Base-by-base conservation (phyloP, 2,113 vertebrate genomes). In the Speoplatyrhinus poulsoni region DNA sequence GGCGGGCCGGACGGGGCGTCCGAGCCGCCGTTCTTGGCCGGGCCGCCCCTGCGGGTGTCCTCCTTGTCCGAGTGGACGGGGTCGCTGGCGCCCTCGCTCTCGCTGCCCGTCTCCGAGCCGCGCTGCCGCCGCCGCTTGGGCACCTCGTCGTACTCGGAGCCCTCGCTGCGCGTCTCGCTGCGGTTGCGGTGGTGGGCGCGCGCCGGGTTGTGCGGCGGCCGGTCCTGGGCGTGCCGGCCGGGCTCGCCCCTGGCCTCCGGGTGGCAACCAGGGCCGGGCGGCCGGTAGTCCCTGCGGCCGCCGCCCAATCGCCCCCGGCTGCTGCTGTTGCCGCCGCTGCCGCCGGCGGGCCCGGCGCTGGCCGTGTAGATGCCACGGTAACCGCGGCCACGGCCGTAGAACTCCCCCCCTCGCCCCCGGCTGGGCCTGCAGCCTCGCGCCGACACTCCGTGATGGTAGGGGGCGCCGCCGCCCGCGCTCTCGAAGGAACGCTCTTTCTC, bases 131-230 rank as follows among this genome's bases (percentile, higher is more conserved):
- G 91, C n/a, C 96, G 90, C 79, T 96, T 97, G 46, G 96, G 96
- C 13, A 97, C 94, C 77, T 97, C 96, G 79, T 97, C 95, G 3
- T 97, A 96, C 72, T 97, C 96, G 0, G 95, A 96, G 15, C 95
- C 95, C 83, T 96, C 95, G 0, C 95, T 96, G 11, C 95, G 91
- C 0, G 96, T 97, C 85, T 96, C 95, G 0, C 95, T 97, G 64
- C 94, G 90, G 74, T 95, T 96, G 46, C 96, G 92, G 74, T 95
- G 95, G 46, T 95, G 92, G 12, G 95, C 94, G 47, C 96, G 90
- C 26, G 83, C 92, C 0, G 83, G 92, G 87, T 87, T 94, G 71
- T 85, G 75, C 41, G 92, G 87, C 33, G 78, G 79, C 0, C 89
- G 80, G 50, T 82, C 91, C 1, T 84, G 89, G 0, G 85, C 53